phyloP scores from a whole-genome alignment of 2,113 vertebrate genomes.

The Anolis carolinensis region DNA sequence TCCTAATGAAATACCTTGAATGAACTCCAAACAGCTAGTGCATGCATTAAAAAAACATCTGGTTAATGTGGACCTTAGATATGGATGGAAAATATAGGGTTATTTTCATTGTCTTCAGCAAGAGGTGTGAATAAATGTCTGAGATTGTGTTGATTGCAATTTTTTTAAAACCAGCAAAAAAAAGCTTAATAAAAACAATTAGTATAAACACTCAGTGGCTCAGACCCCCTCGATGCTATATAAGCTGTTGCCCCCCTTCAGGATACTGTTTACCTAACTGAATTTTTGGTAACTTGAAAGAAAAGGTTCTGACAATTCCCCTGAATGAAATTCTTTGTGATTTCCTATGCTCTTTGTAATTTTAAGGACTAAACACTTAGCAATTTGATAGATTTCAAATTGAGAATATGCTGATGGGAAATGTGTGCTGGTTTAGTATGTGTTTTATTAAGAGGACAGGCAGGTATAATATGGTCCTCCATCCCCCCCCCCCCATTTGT shows the following conservation, averaged over 20 bases:
- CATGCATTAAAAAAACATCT: constrained; percentile 62
- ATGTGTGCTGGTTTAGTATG: constrained; percentile 57
- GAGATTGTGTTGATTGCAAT: background rate
- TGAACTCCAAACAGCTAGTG: constrained; percentile 74
- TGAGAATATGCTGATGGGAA: constrained; percentile 31
- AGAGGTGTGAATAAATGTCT: constrained; percentile 54
- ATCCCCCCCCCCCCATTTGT: constrained; percentile 35
- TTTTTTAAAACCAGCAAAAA: too few relatives aligned
- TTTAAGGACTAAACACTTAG: constrained; percentile 47
- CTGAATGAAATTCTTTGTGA: constrained; percentile 40
- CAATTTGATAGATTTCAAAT: constrained; percentile 43
- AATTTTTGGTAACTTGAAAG: constrained; percentile 60
- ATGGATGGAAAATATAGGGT: constrained; percentile 63
- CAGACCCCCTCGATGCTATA: constrained; percentile 58
- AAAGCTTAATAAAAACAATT: constrained; percentile 68
- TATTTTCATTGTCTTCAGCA: constrained; percentile 74
- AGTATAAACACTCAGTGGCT: constrained; percentile 63
- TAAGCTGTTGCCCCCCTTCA: constrained; percentile 62
- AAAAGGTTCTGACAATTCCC: constrained; percentile 43
- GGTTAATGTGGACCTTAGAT: constrained; percentile 77
- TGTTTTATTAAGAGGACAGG: constrained; percentile 62
- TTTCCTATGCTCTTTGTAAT: constrained; percentile 42
- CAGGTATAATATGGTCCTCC: constrained; percentile 51
- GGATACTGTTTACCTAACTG: constrained; percentile 71
- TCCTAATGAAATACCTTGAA: constrained; percentile 82